Evolutionary conservation across 2,797 vertebrate species (phyloP), one percentile per base, ranked within the genome.

Genomic region (Eremophila alpestris): DNA sequence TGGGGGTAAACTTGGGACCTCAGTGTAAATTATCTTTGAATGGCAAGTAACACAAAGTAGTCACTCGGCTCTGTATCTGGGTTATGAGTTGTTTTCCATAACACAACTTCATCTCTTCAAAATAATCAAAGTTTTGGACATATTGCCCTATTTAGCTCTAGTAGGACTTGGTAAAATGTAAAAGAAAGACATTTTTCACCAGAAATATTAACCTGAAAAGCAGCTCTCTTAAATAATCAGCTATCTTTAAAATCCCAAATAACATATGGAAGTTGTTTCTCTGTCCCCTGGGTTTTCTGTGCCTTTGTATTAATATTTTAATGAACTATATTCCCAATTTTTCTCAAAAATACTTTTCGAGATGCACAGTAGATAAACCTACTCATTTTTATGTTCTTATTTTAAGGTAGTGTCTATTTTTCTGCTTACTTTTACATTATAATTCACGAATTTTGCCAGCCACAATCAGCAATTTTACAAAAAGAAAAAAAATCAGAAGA

Each of bases 1-100:
- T 6, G 8, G 14, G n/a, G 5, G 5, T 23, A 24, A 59, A 38
- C 4, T 20, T 1, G 9, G 10, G 30, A 5, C 36, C 0, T 23
- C 62, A 14, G 4, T 0, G 1, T 36, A 84, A 96, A 73, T 41
- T 20, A 21, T 1, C 4, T 92, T 73, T 90, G 30, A 63, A 94
- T n/a, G 18, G 48, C 40, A 84, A 92, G 36, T 94, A 90, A 82
- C 92, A 94, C 86, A 95, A 74, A 38, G 62, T 8, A 20, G 20
- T 29, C 18, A 0, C 30, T 70, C 5, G 1, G 9, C 17, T 62
- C 18, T 27, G 10, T 20, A 22, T 46, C 36, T 58, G 51, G 24
- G 18, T 87, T 96, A 36, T 6, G n/a, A 74, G 41, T 26, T 32
- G 24, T 48, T 75, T 84, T 26, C 24, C 17, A 0, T 55, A 65